Percentiles rank a stretch among this genome's conserved stretches.
These are phyloP conservation scores for Odocoileus virginianus DNA, from an alignment of 2,113 vertebrate species.

Conservation along the genomic window DNA sequence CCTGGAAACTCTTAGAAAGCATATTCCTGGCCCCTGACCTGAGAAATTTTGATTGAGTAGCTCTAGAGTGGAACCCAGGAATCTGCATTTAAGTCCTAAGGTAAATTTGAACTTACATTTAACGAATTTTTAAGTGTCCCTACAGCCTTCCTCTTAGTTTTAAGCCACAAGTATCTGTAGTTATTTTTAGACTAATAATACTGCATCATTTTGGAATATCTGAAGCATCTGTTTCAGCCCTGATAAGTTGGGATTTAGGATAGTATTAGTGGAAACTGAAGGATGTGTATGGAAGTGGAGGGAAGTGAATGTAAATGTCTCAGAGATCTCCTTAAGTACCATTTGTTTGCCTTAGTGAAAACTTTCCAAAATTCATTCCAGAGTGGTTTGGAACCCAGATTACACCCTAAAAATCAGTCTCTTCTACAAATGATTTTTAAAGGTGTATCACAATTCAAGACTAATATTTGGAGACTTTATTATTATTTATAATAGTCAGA, in stretches of 20 bases:
- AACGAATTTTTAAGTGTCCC: neutral
- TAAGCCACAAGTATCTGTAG: neutral
- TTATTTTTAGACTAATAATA: neutral
- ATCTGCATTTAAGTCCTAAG: neutral
- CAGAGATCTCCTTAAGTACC: neutral
- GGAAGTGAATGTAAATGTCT: neutral
- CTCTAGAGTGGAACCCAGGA: neutral
- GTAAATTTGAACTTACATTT: neutral
- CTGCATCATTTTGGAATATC: neutral
- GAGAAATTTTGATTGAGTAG: neutral
- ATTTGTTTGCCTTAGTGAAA: neutral
- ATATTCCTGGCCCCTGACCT: neutral
- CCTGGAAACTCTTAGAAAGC: neutral
- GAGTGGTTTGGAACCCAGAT: neutral
- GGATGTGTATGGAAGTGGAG: neutral
- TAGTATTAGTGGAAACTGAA: neutral
- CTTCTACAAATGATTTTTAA: neutral
- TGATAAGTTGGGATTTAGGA: neutral
- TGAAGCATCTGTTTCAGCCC: neutral
- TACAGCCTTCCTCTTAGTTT: neutral
- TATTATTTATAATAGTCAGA: neutral
- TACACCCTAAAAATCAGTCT: neutral
- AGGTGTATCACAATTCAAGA: neutral
- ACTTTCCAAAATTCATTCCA: neutral
- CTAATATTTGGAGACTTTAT: neutral